These are phyloP conservation scores for Drosophila meridionalis DNA, from an alignment of 2,888 invertebrate species.

Conservation along the genomic window DNA sequence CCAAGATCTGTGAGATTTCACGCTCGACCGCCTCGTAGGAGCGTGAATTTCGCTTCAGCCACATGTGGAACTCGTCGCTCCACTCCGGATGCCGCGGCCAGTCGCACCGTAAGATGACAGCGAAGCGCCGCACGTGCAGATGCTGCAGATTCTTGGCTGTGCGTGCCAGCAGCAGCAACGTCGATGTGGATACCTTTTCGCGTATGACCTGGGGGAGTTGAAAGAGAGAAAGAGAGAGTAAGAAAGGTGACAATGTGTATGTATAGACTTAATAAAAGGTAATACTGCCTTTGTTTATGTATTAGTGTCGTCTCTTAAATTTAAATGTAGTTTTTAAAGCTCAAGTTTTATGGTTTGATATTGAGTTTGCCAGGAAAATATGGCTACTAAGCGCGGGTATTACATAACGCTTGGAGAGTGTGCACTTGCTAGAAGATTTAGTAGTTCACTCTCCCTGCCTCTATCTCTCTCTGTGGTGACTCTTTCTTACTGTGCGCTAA, in stretches of 20 bases:
- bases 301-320: not conserved
- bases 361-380: not conserved
- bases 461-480: no score
- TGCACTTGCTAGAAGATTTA: not conserved
- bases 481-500: no score
- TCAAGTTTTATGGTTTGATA: not conserved
- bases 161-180: constrained; percentile 89
- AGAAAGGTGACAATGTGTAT: not conserved
- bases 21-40: constrained; percentile 88
- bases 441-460: no score
- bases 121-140: constrained; percentile 89
- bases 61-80: constrained; percentile 88
- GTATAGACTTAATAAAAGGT: not conserved
- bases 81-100: constrained; percentile 90
- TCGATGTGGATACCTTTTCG: constrained; percentile 91
- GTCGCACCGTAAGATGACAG: constrained; percentile 89
- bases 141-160: constrained; percentile 88
- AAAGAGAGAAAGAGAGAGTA: not conserved
- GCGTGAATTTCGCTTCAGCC: constrained; percentile 88
- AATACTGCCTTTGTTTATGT: not conserved
- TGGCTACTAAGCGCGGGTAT: not conserved
- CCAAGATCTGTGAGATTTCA: constrained; percentile 89
- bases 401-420: not conserved
- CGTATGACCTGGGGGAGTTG: constrained; percentile 87
- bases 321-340: not conserved